Conservation (phyloP, 2,888 invertebrate genomes). For the Anoplius nigerrimus region DNA sequence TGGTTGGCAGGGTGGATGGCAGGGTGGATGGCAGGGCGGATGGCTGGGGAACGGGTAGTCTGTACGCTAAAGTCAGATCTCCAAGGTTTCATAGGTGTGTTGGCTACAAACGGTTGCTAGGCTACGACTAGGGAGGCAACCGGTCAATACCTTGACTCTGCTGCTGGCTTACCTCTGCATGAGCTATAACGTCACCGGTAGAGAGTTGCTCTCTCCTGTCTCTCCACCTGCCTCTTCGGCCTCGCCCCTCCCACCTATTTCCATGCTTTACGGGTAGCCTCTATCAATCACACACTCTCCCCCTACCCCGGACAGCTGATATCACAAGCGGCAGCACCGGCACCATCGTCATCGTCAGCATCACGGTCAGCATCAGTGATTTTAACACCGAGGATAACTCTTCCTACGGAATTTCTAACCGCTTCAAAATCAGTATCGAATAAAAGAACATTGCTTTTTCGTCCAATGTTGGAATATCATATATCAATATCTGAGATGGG, state of each 20-base stretch:
- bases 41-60: constrained; percentile 45
- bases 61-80: constrained; percentile 71
- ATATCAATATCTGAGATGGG: no score
- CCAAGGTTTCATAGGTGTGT: constrained; percentile 75
- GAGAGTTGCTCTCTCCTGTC: constrained; percentile 54
- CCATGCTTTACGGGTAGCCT: constrained; percentile 27
- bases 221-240: constrained; percentile 27
- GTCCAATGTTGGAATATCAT: no score
- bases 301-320: no score
- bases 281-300: neutral
- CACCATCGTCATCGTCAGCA: constrained; percentile 22
- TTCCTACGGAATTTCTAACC: no score
- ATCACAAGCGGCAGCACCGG: constrained; percentile 20
- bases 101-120: constrained; percentile 73
- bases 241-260: constrained; percentile 40
- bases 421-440: no score
- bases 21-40: constrained; percentile 29
- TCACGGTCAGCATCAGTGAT: neutral
- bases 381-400: no score
- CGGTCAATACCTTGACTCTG: constrained; percentile 74
- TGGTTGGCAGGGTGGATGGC: constrained; percentile 3
- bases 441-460: no score
- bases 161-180: constrained; percentile 56
- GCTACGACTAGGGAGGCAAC: constrained; percentile 71
- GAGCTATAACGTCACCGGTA: constrained; percentile 69